Percentiles rank a stretch among this genome's conserved stretches.
phyloP scores from a whole-genome alignment of 2,888 invertebrate genomes.

The Leucophora obtusa region DNA sequence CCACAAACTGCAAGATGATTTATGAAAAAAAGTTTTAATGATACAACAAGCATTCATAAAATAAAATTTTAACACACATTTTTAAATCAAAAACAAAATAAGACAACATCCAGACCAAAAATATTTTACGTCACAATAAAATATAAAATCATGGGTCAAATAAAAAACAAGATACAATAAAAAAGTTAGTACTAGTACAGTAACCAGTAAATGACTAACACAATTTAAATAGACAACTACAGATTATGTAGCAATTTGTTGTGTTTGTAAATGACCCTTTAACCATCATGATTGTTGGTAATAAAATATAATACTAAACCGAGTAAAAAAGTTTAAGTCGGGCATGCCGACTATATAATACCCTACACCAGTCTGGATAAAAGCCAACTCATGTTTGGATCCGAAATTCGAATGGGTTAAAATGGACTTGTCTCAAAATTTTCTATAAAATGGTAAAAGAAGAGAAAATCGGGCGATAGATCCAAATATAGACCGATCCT shows the following conservation, averaged over 20 bases:
- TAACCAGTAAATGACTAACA: constrained; percentile 26
- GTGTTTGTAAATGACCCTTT: constrained; percentile 26
- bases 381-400: no score
- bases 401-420: no score
- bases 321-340: no score
- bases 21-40: constrained; percentile 21
- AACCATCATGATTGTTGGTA: background rate
- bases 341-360: no score
- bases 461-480: no score
- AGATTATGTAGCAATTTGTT: constrained; percentile 5
- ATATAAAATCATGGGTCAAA: constrained; percentile 10
- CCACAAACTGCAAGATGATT: constrained; percentile 34
- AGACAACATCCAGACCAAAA: background rate
- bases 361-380: no score
- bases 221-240: background rate
- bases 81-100: background rate
- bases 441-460: no score
- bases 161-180: background rate
- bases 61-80: constrained; percentile 5
- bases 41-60: background rate
- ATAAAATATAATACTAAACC: background rate
- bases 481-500: no score
- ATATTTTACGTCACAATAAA: constrained; percentile 8
- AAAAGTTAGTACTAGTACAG: background rate
- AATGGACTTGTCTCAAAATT: no score